Evolutionary conservation across 2,113 vertebrate genomes (phyloP), one percentile per base, ranked within the genome.

Genomic region (Trochalopteron elliotii): DNA sequence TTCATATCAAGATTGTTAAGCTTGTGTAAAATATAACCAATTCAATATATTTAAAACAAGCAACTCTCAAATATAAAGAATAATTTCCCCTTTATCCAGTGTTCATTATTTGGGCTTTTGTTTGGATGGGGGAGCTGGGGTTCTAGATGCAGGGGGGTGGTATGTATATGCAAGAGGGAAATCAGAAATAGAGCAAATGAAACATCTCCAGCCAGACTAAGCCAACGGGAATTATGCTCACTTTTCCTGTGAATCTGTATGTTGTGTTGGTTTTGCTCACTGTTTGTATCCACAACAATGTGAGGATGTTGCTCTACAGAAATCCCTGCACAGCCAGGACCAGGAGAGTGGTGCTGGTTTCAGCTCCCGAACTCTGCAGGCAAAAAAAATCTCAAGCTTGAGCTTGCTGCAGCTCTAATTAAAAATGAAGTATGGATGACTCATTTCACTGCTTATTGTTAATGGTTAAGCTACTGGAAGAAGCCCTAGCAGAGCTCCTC

Each of bases 381-480:
- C 37, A 83, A 89, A 93, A 85, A 88, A 60, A 56, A 9, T 27
- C 88, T 87, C 80, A 81, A 63, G 55, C 87, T 87, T 89, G 65
- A 94, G 85, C 82, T 95, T 59, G 9, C 76, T 92, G 89, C 76
- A 87, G 65, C 45, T 84, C 84, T 87, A 94, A 87, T 96, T 96
- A 96, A 96, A 97, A 96, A 93, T 91, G 80, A 93, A 97, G 69
- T 56, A 39, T 4, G 2, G 83, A 88, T 96, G 93, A 95, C 83
- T 96, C 95, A 94, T 94, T 89, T 90, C 85, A 65, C 50, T 87
- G 90, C 84, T 93, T 31, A 71, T 81, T 93, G 91, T 84, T 94
- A 92, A 77, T 91, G 83, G 93, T 78, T 90, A 94, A 97, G 69
- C 82, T 87, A 23, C 90, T 97, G 91, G 87, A 91, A 95, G 96